phyloP scores from a whole-genome alignment of 1,140 invertebrate genomes.

The Drosophila pallidifrons region DNA sequence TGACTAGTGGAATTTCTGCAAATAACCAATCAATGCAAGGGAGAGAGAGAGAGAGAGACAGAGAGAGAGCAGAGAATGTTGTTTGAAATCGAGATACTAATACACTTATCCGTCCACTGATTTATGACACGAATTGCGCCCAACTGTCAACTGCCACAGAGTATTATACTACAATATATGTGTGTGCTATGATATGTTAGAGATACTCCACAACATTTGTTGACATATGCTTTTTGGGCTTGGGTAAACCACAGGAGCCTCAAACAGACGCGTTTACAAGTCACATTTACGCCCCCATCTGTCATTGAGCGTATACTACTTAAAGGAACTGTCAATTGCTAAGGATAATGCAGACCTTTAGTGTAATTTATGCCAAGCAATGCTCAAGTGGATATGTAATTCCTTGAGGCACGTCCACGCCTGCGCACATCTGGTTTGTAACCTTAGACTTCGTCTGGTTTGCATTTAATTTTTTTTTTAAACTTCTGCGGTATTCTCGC shows the following conservation, averaged over 20 bases:
- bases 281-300: conserved; percentile 54
- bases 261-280: conserved; percentile 65
- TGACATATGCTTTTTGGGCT: conserved; percentile 58
- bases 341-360: conserved; percentile 61
- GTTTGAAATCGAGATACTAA: conserved; percentile 26
- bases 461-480: background rate
- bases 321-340: conserved; percentile 73
- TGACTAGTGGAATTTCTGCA: conserved; percentile 10
- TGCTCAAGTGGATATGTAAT: conserved; percentile 63
- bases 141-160: conserved; percentile 54
- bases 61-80: background rate
- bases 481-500: background rate
- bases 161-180: background rate
- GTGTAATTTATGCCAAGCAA: conserved; percentile 58
- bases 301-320: conserved; percentile 54
- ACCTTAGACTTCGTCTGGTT: conserved; percentile 51
- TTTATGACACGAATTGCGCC: conserved; percentile 53
- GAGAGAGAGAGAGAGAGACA: background rate
- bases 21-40: conserved; percentile 16
- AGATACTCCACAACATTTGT: conserved; percentile 59
- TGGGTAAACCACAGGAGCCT: conserved; percentile 50
- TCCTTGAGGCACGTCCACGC: conserved; percentile 43
- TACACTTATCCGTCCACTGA: conserved; percentile 36
- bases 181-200: conserved; percentile 37
- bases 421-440: conserved; percentile 66